A percentile compares a stretch with the other conserved stretches of the same genome.
Conservation (phyloP, 1,140 invertebrate genomes). For the Asobara japonica region DNA sequence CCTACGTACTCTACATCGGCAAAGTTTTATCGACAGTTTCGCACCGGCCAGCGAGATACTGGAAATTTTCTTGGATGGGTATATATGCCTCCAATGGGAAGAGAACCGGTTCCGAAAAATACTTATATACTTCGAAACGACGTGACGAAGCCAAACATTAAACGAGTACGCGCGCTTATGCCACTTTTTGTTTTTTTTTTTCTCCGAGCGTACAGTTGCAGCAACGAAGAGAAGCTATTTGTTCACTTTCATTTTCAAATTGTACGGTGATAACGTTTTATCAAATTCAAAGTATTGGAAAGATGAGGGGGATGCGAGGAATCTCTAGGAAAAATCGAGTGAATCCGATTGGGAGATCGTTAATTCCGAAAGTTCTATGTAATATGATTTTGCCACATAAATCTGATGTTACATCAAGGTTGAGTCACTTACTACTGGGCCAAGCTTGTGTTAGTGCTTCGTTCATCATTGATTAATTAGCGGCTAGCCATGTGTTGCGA, state of each 20-base stretch:
- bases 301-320: too few species aligned
- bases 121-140: constrained; percentile 27
- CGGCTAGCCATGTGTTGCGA: too few species aligned
- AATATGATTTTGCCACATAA: too few species aligned
- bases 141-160: constrained; percentile 18
- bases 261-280: neutral
- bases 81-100: neutral
- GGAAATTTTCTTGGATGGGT: constrained; percentile 33
- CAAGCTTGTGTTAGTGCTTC: too few species aligned
- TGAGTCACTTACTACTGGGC: too few species aligned
- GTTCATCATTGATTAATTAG: too few species aligned
- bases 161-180: constrained; percentile 10
- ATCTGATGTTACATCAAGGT: too few species aligned
- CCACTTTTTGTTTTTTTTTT: neutral
- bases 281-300: neutral
- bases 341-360: too few species aligned
- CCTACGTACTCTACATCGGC: constrained; percentile 25
- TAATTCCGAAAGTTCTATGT: too few species aligned
- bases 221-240: neutral
- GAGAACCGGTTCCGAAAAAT: constrained; percentile 31
- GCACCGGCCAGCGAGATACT: constrained; percentile 32
- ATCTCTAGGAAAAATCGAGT: too few species aligned
- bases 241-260: constrained; percentile 23
- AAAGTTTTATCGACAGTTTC: constrained; percentile 37
- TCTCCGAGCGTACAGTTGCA: neutral